Conservation (phyloP, 2,797 vertebrate genomes). For the Hyperoplus immaculatus region DNA sequence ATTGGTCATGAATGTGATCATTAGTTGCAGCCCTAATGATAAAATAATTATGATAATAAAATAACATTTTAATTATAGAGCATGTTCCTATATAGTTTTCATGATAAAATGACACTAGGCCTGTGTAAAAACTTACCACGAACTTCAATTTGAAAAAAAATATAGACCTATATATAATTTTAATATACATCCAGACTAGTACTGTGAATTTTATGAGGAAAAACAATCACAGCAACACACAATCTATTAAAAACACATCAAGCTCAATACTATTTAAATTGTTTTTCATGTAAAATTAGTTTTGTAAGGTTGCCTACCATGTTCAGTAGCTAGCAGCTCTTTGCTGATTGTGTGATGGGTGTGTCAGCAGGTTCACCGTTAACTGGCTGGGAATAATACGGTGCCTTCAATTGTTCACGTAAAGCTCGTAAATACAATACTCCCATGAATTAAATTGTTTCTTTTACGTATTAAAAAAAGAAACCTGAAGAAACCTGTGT, state of each 20-base stretch:
- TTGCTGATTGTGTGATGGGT: slow-evolving; percentile 10
- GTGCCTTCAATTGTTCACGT: background rate
- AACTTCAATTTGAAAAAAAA: background rate
- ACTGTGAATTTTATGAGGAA: background rate
- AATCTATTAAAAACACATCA: no score
- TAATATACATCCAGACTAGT: background rate
- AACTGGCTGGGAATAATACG: slow-evolving; percentile 16
- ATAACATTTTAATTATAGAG: background rate
- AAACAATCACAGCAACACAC: background rate
- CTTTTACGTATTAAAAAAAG: background rate
- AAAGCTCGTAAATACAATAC: background rate
- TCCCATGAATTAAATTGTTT: fast-evolving
- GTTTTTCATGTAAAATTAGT: no score
- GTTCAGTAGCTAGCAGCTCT: background rate
- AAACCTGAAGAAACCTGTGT: background rate
- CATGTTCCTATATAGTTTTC: background rate
- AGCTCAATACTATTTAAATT: no score
- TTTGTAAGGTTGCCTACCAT: no score
- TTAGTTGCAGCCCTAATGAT: background rate
- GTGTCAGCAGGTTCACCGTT: slow-evolving; percentile 43
- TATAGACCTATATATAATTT: background rate
- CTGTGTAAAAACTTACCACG: background rate
- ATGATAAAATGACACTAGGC: background rate
- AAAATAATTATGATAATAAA: background rate
- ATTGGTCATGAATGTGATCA: background rate